Evolutionary conservation across 23 tunicate species (phyloP), one percentile per base, ranked within the genome.

Genomic region (Halocynthia aurantium): DNA sequence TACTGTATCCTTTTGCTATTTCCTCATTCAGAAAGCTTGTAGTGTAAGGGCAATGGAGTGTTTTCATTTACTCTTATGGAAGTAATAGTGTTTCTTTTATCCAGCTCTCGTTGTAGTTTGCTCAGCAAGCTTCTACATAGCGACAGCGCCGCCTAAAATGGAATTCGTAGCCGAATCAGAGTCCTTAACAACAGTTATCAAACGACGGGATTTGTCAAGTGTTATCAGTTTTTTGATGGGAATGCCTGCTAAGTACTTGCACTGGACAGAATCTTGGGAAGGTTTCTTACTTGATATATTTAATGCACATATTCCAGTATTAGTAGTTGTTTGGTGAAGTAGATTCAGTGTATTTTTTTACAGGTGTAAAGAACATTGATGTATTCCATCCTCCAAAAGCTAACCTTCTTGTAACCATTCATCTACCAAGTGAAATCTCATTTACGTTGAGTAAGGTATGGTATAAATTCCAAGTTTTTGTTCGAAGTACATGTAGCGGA

Each of bases 301-400:
- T 67, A 2, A 67, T 44, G 2, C 20, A n/a, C 51, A 51, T 44
- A 44, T 15, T 72, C 17, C 4, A 15, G 11, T 15, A 51, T 13
- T 50, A 20, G 69, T 21, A 55, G 1, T 75, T 53, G 71, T 50
- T 44, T 51, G 70, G 12, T 77, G 13, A 49, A 51, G 22, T 0
- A 13, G 6, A n/a, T 62, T 50, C 51, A 40, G 15, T 0, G 62
- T 70, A 75, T 67, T 52, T 67, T 57, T 70, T 54, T 81, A 6
- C 44, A 86, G 91, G 85, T 73, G 57, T 81, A 40, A 9, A 70
- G 8, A 51, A 53, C 18, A 13, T 77, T 13, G 93, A 87, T 71
- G 12, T 87, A 49, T 87, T 87, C 76, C 57, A 87, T 65, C 76
- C 79, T 8, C 93, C 93, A 52, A 77, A 77, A 82, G 83, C 86